phyloP scores from a whole-genome alignment of 2,888 invertebrate species.

The Toxonevra muliebris region DNA sequence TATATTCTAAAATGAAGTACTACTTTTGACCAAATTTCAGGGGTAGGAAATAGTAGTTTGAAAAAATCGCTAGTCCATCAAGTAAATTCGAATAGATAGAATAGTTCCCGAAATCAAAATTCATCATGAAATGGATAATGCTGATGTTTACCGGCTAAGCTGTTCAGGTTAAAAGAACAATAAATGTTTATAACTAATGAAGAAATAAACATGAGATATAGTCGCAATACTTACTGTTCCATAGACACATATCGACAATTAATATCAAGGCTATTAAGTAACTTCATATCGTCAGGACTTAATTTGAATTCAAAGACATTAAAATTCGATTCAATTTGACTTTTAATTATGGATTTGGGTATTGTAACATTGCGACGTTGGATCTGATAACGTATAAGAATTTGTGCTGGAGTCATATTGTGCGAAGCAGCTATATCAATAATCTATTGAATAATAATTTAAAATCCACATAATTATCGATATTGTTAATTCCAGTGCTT shows the following conservation, averaged over 20 bases:
- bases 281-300: conserved; percentile 72
- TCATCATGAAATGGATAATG: too few relatives aligned
- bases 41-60: too few relatives aligned
- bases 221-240: conserved; percentile 42
- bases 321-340: conserved; percentile 75
- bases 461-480: background rate
- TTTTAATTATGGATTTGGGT: conserved; percentile 82
- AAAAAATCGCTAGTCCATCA: too few relatives aligned
- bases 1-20: too few relatives aligned
- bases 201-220: too few relatives aligned
- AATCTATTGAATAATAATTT: conserved; percentile 66
- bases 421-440: conserved; percentile 69
- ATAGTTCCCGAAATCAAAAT: too few relatives aligned
- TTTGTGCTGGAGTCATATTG: conserved; percentile 72
- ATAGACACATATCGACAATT: conserved; percentile 73
- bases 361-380: conserved; percentile 79
- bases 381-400: conserved; percentile 72
- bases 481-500: conserved; percentile 46
- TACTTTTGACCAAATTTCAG: too few relatives aligned
- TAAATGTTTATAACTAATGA: too few relatives aligned
- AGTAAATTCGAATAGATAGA: too few relatives aligned
- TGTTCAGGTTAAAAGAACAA: too few relatives aligned
- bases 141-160: too few relatives aligned
- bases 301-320: conserved; percentile 80
- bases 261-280: conserved; percentile 75